Evolutionary conservation across 35 echinoderm and acorn worm genomes (phyloP), one percentile per base, ranked within the genome.

Genomic region (Apostichopus californicus): DNA sequence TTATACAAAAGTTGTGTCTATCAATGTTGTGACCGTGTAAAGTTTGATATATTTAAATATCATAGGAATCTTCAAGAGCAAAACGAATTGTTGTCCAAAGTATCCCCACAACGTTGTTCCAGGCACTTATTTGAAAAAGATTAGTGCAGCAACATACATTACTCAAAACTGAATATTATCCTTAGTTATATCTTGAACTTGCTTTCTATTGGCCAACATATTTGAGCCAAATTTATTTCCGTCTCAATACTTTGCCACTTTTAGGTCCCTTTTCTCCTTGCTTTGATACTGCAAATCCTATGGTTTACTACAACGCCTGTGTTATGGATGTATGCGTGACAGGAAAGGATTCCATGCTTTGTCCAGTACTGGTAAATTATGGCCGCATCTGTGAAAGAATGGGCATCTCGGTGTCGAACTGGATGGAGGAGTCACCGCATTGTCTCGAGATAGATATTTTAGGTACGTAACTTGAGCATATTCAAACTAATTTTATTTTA

Each of bases 241-340:
- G n/a, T 73, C 18, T 73, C 70, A 21, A 73, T 21, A 6, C 2
- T 11, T 73, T 73, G 13, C 18, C 70, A n/a, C 70, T 17, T 73
- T 73, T 21, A 84, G 81, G 81, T 4, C 81, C 81, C 2, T 84
- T 84, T 58, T 17, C 54, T 2, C 81, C 81, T 2, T 84, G 81
- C 55, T 84, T 84, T n/a, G 54, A 84, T 55, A 21, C 53, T 15
- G 81, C 57, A 4, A 17, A 84, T 24, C 81, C 81, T 4, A 14
- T 10, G 17, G 21, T 15, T 17, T 84, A 84, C 15, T 84, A 84
- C 55, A 17, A 84, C 11, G 81, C 55, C 8, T 84, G 81, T 54
- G 55, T 84, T 4, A 84, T 84, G 81, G 81, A 84, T 59, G 81
- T 84, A 17, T 84, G 81, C 9, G 81, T 84, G 54, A 57, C 81